These are phyloP conservation scores for Hypena proboscidalis DNA, from an alignment of 2,888 invertebrate genomes.

Conservation along the genomic window DNA sequence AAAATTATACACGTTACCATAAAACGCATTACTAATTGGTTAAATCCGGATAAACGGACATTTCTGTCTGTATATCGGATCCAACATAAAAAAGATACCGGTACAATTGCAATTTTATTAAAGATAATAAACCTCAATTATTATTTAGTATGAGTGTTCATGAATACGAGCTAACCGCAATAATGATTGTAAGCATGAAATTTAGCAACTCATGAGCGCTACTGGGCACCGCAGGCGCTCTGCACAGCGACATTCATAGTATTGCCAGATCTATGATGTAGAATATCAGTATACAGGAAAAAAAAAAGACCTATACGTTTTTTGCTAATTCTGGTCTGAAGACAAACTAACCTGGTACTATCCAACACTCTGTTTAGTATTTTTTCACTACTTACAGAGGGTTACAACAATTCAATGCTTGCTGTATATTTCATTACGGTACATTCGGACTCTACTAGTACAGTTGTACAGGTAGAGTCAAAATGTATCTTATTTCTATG, in stretches of 20 bases:
- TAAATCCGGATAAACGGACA: constrained; percentile 18
- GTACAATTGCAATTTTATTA: constrained; percentile 42
- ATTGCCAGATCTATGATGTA: no score
- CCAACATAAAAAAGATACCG: constrained; percentile 39
- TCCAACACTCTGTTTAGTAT: no score
- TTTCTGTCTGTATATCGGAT: constrained; percentile 11
- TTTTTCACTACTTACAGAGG: no score
- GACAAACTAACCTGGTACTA: no score
- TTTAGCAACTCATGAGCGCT: constrained; percentile 69
- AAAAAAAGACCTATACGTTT: no score
- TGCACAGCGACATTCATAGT: constrained; percentile 50
- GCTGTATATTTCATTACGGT: no score
- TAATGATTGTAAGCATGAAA: constrained; percentile 66
- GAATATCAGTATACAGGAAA: no score
- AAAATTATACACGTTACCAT: constrained; percentile 22
- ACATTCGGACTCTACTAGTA: no score
- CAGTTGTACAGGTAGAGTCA: no score
- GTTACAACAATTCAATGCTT: no score
- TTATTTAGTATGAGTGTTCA: constrained; percentile 43
- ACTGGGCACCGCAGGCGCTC: constrained; percentile 56
- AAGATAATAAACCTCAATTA: constrained; percentile 46
- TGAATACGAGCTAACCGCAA: constrained; percentile 44
- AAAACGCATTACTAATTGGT: constrained; percentile 25
- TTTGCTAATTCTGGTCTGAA: no score
- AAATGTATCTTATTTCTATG: no score